Evolutionary conservation across 2,888 invertebrate species (phyloP), one percentile per base, ranked within the genome.

Genomic region (Sipha maydis): DNA sequence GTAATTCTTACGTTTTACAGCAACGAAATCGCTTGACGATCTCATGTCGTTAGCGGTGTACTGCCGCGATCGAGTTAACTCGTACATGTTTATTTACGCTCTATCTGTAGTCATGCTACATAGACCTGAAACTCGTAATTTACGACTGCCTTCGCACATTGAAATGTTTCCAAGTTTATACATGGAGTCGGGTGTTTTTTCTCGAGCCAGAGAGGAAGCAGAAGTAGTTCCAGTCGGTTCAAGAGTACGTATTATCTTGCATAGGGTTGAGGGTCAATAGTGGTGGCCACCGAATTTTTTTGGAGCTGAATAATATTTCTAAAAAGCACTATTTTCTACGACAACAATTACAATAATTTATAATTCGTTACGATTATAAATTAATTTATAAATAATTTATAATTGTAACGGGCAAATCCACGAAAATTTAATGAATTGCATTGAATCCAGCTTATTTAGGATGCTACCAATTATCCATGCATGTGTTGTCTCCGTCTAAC

Each of bases 141-240:
- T 97, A 34, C 93, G 94, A 83, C 92, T 96, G 78, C 97, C 97
- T 0, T 94, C 96, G 0, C 94, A 97, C 90, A 94, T 95, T 69
- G 95, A 96, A 92, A 93, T 95, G 0, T 96, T 97, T 92, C 97
- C 97, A 0, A 95, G 95, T 91, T 96, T 96, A 92, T 97, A 96
- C 92, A 93, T 97, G 91, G 96, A 96, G 91, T 94, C 96, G 19
- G 94, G 94, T 71, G 94, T 95, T 4, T 95, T 97, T 91, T 92
- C 94, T 1, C 93, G 93, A 83, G 96, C 95, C 0, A 93, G 95
- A 25, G 95, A 96, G 91, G 95, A 95, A 91, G 93, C 94, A 84
- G 94, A 93, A 67, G 93, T 95, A 3, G 94, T 94, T 3, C 93
- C 93, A 0, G 91, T 93, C 9, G 95, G 95, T 25, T 92, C 93